Conservation (phyloP, 2,797 vertebrate species). For the Gymnoscopelus braueri region DNA sequence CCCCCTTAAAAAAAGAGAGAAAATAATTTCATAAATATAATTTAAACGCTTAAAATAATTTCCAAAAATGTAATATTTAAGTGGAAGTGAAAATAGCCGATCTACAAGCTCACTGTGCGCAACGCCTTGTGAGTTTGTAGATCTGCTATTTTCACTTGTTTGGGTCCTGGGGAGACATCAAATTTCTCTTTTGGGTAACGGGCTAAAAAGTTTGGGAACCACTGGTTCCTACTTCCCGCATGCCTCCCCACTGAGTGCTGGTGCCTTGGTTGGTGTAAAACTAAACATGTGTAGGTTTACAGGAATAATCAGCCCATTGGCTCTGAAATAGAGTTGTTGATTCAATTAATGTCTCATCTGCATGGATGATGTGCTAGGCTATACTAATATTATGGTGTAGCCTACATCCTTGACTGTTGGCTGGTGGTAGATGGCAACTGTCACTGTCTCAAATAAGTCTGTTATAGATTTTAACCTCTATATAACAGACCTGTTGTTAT, state of each 20-base stretch:
- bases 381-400: background rate
- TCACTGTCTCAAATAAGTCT: background rate
- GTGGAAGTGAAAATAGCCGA: no score
- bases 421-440: background rate
- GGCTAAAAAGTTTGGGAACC: no score
- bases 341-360: background rate
- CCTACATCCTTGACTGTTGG: background rate
- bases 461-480: conserved; percentile 2
- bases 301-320: background rate
- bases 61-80: no score
- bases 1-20: no score
- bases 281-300: background rate
- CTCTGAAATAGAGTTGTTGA: background rate
- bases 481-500: conserved; percentile 10
- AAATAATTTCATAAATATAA: no score
- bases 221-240: conserved; percentile 59
- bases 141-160: no score
- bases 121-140: no score
- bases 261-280: conserved; percentile 11
- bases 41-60: no score
- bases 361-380: background rate
- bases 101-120: no score
- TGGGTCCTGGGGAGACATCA: no score
- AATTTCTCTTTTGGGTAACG: no score
- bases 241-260: conserved; percentile 27